Base-by-base conservation (phyloP, 1,140 invertebrate genomes). In the Leptinotarsa defecta region DNA sequence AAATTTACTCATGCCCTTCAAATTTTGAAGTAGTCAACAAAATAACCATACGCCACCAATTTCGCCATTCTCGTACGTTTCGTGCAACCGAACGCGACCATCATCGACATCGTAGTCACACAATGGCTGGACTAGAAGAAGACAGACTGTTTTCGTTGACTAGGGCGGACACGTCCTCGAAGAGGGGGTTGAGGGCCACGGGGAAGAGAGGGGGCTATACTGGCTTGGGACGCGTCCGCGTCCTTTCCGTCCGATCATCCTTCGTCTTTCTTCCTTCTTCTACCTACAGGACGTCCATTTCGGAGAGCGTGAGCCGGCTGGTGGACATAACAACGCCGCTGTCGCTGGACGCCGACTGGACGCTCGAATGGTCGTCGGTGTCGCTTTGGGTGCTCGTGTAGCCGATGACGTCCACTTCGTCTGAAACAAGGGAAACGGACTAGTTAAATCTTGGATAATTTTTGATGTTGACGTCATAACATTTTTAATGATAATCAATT, bases 321-420 rank as follows among this genome's bases (percentile, higher is more conserved):
- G 91, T 92, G 82, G 89, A 91, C 86, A 92, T 91, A 68, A 91
- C 91, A 76, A 94, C 92, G 74, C 93, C 93, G 82, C 92, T 93
- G 87, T 94, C 93, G 80, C 91, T 93, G 84, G 91, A 92, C 64
- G 87, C 86, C 80, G 92, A 94, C 86, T 93, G 92, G 76, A 93
- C 91, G 80, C 92, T 93, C 86, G 90, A 91, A 79, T 94, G 92
- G 85, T 95, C 94, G 87, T 95, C 93, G 70, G 92, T 93, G 86
- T 94, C 94, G 86, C 93, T 95, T 85, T 93, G 92, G 86, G 92
- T 94, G 86, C 93, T 94, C 82, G 92, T 93, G 87, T 94, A 95
- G 69, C 94, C 94, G 81, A 94, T 92, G 80, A 95, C 93, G 87
- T 95, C 94, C 78, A 95, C 93, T 87, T 95, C 94, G 89, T 96